These are phyloP conservation scores for Merodon equestris DNA, from an alignment of 2,888 invertebrate genomes.

Conservation along the genomic window DNA sequence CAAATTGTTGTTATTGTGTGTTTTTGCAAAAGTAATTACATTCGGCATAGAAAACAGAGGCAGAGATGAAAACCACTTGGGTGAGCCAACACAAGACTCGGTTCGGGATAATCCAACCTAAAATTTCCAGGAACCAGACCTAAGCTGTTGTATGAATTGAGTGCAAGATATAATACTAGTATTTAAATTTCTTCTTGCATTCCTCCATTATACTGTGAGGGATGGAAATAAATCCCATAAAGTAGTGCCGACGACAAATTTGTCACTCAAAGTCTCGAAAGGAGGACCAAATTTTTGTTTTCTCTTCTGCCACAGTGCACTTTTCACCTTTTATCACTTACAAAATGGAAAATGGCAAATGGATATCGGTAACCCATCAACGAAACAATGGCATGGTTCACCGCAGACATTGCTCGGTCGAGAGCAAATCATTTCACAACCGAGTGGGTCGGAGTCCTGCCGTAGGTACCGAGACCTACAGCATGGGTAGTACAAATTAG, in stretches of 20 bases:
- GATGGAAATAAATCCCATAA: slow-evolving; percentile 57
- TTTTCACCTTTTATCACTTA: slow-evolving; percentile 53
- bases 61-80: slow-evolving; percentile 57
- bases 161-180: too few relatives aligned
- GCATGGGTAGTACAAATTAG: slow-evolving; percentile 25
- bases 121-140: slow-evolving; percentile 43
- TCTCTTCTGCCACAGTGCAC: slow-evolving; percentile 14
- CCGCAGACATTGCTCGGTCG: slow-evolving; percentile 42
- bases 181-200: slow-evolving; percentile 63
- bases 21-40: slow-evolving; percentile 56
- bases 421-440: slow-evolving; percentile 48
- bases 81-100: slow-evolving; percentile 48
- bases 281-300: slow-evolving; percentile 44
- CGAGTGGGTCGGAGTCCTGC: slow-evolving; percentile 30
- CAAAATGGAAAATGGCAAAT: too few relatives aligned
- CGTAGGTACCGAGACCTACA: neutral
- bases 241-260: slow-evolving; percentile 58
- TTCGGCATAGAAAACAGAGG: slow-evolving; percentile 20
- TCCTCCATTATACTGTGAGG: slow-evolving; percentile 35
- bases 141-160: slow-evolving; percentile 44
- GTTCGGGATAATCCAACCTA: slow-evolving; percentile 51
- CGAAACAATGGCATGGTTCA: slow-evolving; percentile 58
- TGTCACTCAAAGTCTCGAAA: slow-evolving; percentile 42
- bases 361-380: slow-evolving; percentile 38
- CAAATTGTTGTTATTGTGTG: slow-evolving; percentile 37